Evolutionary conservation across 2,113 vertebrate genomes (phyloP).

Genomic region (Progne subis): DNA sequence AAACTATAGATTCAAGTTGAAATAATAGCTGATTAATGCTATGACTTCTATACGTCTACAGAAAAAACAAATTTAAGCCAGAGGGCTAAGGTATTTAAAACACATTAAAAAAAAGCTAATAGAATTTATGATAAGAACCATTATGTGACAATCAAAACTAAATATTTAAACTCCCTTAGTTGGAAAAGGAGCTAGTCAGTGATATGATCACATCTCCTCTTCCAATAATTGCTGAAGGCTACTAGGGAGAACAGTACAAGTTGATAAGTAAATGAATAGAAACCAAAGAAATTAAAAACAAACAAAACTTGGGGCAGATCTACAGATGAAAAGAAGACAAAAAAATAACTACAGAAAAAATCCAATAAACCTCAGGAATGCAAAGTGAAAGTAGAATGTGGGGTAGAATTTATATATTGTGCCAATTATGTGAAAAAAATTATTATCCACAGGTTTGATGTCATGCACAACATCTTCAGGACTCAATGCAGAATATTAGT

Average conservation of each 20-base stretch:
- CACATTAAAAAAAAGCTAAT: neutral
- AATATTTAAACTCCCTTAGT: neutral
- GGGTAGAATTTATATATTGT: neutral
- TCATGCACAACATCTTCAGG: neutral
- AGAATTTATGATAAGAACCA: neutral
- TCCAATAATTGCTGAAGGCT: neutral
- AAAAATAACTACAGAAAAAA: neutral
- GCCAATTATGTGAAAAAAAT: neutral
- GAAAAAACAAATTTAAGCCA: neutral
- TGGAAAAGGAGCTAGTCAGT: neutral
- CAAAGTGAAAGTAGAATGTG: neutral
- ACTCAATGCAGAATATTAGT: neutral
- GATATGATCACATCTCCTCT: neutral
- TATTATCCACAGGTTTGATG: neutral
- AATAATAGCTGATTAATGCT: neutral
- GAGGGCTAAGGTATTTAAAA: neutral
- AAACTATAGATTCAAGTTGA: neutral
- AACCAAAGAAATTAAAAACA: neutral
- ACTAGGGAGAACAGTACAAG: neutral
- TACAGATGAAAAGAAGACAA: neutral
- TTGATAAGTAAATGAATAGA: neutral
- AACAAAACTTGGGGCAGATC: neutral
- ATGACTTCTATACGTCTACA: neutral
- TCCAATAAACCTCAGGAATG: neutral
- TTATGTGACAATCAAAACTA: neutral